Base-by-base conservation (phyloP, 2,888 invertebrate species). In the Nymphalis urticae region DNA sequence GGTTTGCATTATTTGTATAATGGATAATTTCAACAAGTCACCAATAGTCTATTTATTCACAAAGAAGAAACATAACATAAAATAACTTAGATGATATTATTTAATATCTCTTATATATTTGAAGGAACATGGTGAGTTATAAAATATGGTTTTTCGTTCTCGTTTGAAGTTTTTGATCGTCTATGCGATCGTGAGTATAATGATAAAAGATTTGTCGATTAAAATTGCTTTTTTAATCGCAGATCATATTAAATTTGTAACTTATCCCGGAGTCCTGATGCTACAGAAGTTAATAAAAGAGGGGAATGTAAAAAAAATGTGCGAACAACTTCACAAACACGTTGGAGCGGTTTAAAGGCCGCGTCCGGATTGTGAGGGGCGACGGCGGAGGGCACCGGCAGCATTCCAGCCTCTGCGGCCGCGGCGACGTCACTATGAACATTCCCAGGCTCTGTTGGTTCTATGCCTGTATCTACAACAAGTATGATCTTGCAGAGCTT, bases 271-370 rank as follows among this genome's bases (percentile, higher is more conserved):
- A 68, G 62, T 61, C 58, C 64, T 48, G 66, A 53, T 62, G 62
- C 66, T 72, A 66, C 67, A 70, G 68, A 69, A 72, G 85, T 82
- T 87, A 89, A 88, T 90, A 89, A 88, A 89, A 87, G 85, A 82
- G 83, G 85, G 85, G 89, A 91, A 90, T 89, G 89, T 89, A 90
- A 92, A 78, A 89, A 92, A 92, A 92, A 92, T 90, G 92, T 91
- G 90, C 91, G 89, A 92, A 90, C 91, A 89, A 90, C 87, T 91
- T 85, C 81, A 89, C 89, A 89, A 92, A 92, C 92, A 92, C 88
- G 92, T 92, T 84, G 88, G 90, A 87, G 91, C 88, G 88, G 92
- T 91, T 91, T 90, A 89, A 89, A 90, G 89, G 88, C 90, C 89
- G 90, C 86, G 90, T 90, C 89, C 90, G 91, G 91, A 90, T 90